Conservation (phyloP, 2,113 vertebrate genomes). For the Heteronetta atricapilla region DNA sequence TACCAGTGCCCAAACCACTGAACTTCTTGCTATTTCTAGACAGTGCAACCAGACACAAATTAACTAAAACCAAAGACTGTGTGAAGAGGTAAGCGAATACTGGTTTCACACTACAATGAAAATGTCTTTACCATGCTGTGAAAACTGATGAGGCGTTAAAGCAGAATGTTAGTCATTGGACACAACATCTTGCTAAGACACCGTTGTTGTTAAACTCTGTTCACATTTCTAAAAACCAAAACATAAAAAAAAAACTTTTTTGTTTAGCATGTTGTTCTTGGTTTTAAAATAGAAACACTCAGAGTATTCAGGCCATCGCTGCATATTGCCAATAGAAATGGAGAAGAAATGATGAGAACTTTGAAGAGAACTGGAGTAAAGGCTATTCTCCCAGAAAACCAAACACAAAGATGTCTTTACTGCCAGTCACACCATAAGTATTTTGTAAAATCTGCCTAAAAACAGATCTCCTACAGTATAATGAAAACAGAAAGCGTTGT, state of each 20-base stretch:
- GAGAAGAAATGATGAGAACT: background rate
- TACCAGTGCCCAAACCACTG: background rate
- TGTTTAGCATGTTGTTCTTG: background rate
- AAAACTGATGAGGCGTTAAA: background rate
- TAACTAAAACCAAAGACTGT: background rate
- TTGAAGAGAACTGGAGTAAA: background rate
- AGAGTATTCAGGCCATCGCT: background rate
- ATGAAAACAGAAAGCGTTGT: background rate
- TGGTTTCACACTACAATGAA: background rate
- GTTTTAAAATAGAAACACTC: background rate
- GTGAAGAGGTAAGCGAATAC: background rate
- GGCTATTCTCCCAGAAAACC: background rate
- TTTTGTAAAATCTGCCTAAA: background rate
- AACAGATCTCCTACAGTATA: background rate
- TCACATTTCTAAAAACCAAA: background rate
- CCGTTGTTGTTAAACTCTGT: background rate
- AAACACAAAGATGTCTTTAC: background rate
- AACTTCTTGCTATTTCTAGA: background rate
- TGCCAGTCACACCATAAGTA: background rate
- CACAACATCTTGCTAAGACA: background rate
- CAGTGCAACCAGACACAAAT: background rate
- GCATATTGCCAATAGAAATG: background rate
- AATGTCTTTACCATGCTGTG: background rate
- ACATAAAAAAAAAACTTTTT: background rate
- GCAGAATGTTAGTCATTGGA: constrained; percentile 22